Conservation (phyloP, 1,140 invertebrate genomes). For the Sycophila sp. region DNA sequence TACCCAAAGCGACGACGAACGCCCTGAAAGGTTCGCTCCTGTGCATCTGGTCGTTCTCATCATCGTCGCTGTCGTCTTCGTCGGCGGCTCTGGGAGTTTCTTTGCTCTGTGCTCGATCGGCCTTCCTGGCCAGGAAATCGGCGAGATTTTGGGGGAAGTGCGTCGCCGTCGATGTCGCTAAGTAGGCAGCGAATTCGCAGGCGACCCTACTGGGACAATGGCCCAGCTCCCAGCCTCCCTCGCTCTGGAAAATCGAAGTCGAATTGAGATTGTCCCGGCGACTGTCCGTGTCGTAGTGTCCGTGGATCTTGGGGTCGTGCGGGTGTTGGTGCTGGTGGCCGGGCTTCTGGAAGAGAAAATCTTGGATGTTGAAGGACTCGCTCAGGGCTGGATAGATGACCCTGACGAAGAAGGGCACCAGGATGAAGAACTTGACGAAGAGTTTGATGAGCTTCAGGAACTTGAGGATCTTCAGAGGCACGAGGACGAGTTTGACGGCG, state of each 20-base stretch:
- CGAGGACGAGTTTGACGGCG: slow-evolving; percentile 42
- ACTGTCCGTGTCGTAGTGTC: slow-evolving; percentile 27
- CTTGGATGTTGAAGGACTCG: slow-evolving; percentile 9
- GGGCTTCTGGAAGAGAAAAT: slow-evolving; percentile 24
- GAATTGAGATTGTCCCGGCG: slow-evolving; percentile 32
- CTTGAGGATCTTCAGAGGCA: slow-evolving; percentile 50
- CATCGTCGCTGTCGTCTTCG: background rate
- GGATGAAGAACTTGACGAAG: slow-evolving; percentile 45
- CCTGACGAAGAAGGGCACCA: slow-evolving; percentile 48
- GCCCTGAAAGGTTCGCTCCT: slow-evolving; percentile 9
- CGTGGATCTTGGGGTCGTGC: slow-evolving; percentile 26
- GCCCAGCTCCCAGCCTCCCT: slow-evolving; percentile 2
- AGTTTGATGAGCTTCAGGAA: slow-evolving; percentile 49
- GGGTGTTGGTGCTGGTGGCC: slow-evolving; percentile 10
- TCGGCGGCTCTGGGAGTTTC: background rate
- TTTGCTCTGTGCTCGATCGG: background rate
- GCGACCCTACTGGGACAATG: slow-evolving; percentile 46
- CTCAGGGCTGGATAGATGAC: slow-evolving; percentile 44
- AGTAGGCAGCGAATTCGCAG: slow-evolving; percentile 48
- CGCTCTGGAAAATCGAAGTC: background rate
- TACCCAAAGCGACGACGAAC: slow-evolving; percentile 36
- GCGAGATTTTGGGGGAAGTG: slow-evolving; percentile 2
- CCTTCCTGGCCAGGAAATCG: background rate
- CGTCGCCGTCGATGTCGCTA: background rate
- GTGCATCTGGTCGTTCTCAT: background rate